A percentile compares a stretch with the other conserved stretches of the same genome.
phyloP scores from a whole-genome alignment of 2,888 invertebrate species.

The Epinotia nisella region DNA sequence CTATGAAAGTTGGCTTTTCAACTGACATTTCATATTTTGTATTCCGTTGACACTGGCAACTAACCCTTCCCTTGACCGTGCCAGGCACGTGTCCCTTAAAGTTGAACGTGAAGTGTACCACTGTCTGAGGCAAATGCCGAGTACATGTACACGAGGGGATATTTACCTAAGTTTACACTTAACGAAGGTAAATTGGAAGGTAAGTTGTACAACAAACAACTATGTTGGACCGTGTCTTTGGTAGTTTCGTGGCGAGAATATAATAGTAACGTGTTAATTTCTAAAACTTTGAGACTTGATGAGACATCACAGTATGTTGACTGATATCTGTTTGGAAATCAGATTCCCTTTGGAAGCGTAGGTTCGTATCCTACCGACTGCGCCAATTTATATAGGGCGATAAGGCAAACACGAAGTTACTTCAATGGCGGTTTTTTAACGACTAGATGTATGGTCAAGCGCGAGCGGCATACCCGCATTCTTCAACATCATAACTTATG shows the following conservation, averaged over 20 bases:
- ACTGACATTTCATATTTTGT: not conserved
- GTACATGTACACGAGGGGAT: not conserved
- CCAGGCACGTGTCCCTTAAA: conserved; percentile 12
- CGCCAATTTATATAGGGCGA: too few species aligned
- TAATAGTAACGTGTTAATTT: not conserved
- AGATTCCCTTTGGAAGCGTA: too few species aligned
- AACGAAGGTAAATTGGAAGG: not conserved
- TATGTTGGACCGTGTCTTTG: not conserved
- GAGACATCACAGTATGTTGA: not conserved
- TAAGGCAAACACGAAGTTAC: too few species aligned
- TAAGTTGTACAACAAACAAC: conserved; percentile 1
- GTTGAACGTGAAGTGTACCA: conserved; percentile 4
- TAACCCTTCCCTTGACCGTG: conserved; percentile 8
- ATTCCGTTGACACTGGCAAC: conserved; percentile 1
- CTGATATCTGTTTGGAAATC: too few species aligned
- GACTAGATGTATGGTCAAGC: too few species aligned
- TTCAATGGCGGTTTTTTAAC: too few species aligned
- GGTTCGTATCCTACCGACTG: too few species aligned
- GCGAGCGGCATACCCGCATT: too few species aligned
- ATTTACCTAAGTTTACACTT: not conserved
- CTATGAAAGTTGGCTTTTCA: not conserved
- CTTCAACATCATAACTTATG: too few species aligned
- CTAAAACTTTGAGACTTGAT: not conserved
- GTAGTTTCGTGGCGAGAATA: not conserved
- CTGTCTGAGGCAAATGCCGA: not conserved